phyloP scores from a whole-genome alignment of 2,888 invertebrate genomes.

The Dastarcus helophoroides region DNA sequence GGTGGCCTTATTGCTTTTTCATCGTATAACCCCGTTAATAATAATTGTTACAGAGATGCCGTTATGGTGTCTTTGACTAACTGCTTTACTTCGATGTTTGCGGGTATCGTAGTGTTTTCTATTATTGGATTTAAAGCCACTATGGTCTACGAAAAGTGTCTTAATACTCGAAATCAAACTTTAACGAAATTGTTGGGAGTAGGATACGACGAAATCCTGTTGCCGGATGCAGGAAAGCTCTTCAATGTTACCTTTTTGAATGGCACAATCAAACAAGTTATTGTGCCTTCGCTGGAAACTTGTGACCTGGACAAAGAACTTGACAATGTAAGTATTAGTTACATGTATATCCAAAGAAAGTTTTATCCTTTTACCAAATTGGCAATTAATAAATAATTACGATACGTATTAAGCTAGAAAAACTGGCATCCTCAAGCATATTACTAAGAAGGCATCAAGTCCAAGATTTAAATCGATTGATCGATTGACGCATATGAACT shows the following conservation, averaged over 20 bases:
- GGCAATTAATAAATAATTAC: too few species aligned
- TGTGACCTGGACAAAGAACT: conserved; percentile 79
- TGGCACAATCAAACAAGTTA: conserved; percentile 43
- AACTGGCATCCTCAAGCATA: too few species aligned
- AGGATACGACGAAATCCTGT: conserved; percentile 34
- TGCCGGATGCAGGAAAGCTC: conserved; percentile 47
- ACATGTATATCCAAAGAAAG: conserved; percentile 1
- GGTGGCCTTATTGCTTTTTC: conserved; percentile 94
- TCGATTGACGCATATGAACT: too few species aligned
- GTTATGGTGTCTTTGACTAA: conserved; percentile 87
- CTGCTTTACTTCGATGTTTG: conserved; percentile 92
- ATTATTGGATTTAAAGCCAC: conserved; percentile 89
- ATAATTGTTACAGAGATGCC: conserved; percentile 91
- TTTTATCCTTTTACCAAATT: not conserved
- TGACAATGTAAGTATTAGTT: conserved; percentile 70
- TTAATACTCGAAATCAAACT: conserved; percentile 51
- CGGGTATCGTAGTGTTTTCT: conserved; percentile 91
- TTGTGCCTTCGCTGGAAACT: conserved; percentile 56
- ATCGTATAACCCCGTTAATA: conserved; percentile 93
- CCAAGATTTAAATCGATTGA: too few species aligned
- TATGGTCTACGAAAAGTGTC: conserved; percentile 68
- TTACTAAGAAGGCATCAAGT: too few species aligned
- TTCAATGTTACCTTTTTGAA: conserved; percentile 42
- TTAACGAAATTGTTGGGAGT: conserved; percentile 46
- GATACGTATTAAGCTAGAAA: too few species aligned